phyloP scores from a whole-genome alignment of 2,797 vertebrate genomes.

The Oreortyx pictus region DNA sequence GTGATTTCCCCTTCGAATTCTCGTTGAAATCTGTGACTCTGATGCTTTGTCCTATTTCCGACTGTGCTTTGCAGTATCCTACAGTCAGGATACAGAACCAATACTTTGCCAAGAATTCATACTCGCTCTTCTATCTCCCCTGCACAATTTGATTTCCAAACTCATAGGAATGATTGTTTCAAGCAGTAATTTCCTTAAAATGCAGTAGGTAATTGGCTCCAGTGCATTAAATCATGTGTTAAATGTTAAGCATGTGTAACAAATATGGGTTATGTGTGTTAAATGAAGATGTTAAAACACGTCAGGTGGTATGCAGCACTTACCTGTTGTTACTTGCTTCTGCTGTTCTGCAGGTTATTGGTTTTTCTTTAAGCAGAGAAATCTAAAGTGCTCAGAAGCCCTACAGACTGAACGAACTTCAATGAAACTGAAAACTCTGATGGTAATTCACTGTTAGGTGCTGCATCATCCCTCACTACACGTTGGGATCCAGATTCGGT shows the following conservation, averaged over 20 bases:
- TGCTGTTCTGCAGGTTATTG: background rate
- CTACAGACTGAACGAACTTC: accelerated
- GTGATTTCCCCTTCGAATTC: background rate
- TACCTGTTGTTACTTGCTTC: background rate
- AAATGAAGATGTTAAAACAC: background rate
- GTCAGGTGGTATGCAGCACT: accelerated
- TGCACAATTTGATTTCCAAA: background rate
- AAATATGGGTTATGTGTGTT: accelerated
- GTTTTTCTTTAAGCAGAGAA: background rate
- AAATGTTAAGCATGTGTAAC: background rate
- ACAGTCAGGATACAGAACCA: too few relatives aligned
- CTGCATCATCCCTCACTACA: background rate
- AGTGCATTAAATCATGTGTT: background rate
- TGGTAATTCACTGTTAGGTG: background rate
- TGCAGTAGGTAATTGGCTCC: background rate
- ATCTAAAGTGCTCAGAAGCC: background rate
- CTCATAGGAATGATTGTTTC: background rate
- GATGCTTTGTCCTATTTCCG: background rate
- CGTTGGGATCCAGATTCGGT: background rate
- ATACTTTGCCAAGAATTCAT: background rate
- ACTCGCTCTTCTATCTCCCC: background rate
- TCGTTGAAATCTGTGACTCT: accelerated
- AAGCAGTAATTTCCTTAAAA: background rate
- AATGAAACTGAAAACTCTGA: background rate
- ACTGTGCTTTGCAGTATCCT: background rate